phyloP scores from a whole-genome alignment of 2,888 invertebrate species.

The Eupsilia transversa region DNA sequence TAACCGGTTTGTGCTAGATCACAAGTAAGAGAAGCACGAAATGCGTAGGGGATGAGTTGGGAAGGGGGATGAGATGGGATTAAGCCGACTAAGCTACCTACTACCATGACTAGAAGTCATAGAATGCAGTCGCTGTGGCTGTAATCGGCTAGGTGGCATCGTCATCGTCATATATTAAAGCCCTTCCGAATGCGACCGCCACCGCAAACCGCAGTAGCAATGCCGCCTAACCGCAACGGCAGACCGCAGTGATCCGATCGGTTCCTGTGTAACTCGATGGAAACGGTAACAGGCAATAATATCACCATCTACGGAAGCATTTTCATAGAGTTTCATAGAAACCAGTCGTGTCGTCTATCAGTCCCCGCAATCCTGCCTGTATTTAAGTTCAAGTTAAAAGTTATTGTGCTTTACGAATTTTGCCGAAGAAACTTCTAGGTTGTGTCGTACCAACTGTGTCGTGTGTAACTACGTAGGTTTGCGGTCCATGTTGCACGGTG shows the following conservation, averaged over 20 bases:
- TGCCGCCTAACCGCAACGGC: too few relatives aligned
- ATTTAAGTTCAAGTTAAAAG: neutral
- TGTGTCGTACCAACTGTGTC: neutral
- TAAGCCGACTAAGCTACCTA: too few relatives aligned
- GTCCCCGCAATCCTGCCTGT: neutral
- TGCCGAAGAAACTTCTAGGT: neutral
- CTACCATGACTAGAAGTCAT: neutral
- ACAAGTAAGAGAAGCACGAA: neutral
- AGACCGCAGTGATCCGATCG: too few relatives aligned
- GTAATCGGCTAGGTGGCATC: neutral
- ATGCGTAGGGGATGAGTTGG: too few relatives aligned
- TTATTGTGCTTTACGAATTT: neutral
- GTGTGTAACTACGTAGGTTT: neutral
- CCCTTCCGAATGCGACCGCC: too few relatives aligned
- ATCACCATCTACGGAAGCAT: too few relatives aligned
- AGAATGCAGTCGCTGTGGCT: neutral
- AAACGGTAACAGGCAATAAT: too few relatives aligned
- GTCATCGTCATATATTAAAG: neutral
- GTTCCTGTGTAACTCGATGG: too few relatives aligned
- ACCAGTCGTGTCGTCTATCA: too few relatives aligned
- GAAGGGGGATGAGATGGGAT: too few relatives aligned
- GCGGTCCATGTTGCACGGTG: slow-evolving; percentile 26
- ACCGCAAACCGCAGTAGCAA: too few relatives aligned
- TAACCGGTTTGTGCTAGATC: neutral
- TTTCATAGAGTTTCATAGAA: too few relatives aligned